These are phyloP conservation scores for Sycophaga agraensis DNA, from an alignment of 1,140 invertebrate species.

Conservation along the genomic window DNA sequence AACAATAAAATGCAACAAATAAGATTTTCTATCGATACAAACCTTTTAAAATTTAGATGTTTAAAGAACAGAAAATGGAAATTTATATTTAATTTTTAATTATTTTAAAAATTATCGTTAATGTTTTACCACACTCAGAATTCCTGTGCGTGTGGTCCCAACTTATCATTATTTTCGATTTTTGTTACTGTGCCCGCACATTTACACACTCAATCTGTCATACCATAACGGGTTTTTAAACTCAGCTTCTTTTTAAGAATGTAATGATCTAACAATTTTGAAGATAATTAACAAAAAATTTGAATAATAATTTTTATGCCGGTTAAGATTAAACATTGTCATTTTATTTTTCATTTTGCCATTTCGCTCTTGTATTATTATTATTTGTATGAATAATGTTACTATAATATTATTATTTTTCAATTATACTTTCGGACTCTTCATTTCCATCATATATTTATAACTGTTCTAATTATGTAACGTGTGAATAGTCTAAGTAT, in stretches of 20 bases:
- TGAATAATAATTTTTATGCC: conserved; percentile 8
- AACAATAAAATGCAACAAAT: background rate
- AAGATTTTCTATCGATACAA: too few relatives aligned
- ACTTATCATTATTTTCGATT: conserved; percentile 8
- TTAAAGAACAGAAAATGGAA: background rate
- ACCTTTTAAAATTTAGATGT: background rate
- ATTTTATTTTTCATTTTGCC: conserved; percentile 1
- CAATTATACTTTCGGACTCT: conserved; percentile 22
- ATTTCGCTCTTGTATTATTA: background rate
- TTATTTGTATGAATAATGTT: background rate
- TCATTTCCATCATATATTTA: conserved; percentile 19
- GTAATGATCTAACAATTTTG: background rate
- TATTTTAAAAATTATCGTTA: background rate
- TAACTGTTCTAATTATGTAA: conserved; percentile 23
- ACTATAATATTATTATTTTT: conserved; percentile 2
- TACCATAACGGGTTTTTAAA: conserved; percentile 37
- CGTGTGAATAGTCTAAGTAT: conserved; percentile 24
- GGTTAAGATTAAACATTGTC: conserved; percentile 6
- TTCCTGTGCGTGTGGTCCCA: conserved; percentile 8
- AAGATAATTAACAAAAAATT: background rate
- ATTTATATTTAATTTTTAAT: conserved; percentile 1
- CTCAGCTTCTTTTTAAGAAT: conserved; percentile 47
- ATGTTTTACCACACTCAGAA: conserved; percentile 9
- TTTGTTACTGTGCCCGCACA: conserved; percentile 26
- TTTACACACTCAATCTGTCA: conserved; percentile 30